Percentiles rank a stretch among this genome's conserved stretches.
Conservation (phyloP, 2,888 invertebrate genomes). For the Cynaeus angustus region DNA sequence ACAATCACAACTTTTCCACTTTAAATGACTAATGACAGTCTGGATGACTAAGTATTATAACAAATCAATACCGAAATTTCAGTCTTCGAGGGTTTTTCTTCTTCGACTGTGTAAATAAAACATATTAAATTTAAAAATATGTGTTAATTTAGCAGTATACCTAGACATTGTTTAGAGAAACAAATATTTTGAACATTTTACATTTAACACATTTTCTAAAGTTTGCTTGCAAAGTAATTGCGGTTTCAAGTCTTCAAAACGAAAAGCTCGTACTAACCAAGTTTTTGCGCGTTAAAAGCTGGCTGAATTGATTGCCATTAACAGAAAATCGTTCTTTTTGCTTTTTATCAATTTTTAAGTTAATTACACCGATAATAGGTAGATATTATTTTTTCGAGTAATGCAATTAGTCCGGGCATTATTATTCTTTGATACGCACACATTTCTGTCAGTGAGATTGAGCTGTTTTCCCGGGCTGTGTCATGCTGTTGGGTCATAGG, state of each 20-base stretch:
- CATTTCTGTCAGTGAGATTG: constrained; percentile 25
- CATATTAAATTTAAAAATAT: too few relatives aligned
- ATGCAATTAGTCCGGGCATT: constrained; percentile 36
- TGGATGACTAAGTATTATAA: constrained; percentile 2
- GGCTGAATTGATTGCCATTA: constrained; percentile 34
- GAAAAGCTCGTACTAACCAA: neutral
- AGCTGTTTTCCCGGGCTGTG: constrained; percentile 31
- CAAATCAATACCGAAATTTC: constrained; percentile 13
- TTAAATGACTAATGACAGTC: constrained; percentile 27
- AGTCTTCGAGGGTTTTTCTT: neutral
- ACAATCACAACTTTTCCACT: constrained; percentile 34
- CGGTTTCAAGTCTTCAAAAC: neutral
- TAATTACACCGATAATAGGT: constrained; percentile 29
- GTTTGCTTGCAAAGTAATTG: neutral
- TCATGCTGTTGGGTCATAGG: constrained; percentile 25
- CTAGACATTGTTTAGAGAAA: too few relatives aligned
- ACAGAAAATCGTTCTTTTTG: constrained; percentile 25
- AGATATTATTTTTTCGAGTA: constrained; percentile 27
- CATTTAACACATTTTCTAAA: too few relatives aligned
- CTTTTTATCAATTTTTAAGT: constrained; percentile 30
- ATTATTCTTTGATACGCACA: constrained; percentile 45
- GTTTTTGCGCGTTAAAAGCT: constrained; percentile 16
- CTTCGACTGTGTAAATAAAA: too few relatives aligned
- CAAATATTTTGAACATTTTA: too few relatives aligned
- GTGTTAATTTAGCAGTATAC: too few relatives aligned